These are phyloP conservation scores for Philaethria dido DNA, from an alignment of 2,888 invertebrate genomes.

Conservation along the genomic window DNA sequence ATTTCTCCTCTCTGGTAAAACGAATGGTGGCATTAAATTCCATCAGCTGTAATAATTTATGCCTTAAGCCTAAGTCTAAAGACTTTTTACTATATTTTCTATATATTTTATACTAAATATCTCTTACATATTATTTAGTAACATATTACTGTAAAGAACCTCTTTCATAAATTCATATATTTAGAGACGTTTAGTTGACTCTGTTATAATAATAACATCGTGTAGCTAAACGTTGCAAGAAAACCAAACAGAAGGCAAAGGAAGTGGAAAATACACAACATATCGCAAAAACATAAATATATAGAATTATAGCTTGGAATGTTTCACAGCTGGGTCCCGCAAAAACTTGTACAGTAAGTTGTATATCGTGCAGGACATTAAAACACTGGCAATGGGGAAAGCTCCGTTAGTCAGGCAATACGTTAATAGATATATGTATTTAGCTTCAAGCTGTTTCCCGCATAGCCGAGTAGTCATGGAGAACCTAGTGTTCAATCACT, in stretches of 20 bases:
- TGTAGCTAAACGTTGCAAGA: conserved; percentile 1
- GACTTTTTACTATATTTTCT: no score
- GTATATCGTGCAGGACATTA: conserved; percentile 42
- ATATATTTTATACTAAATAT: no score
- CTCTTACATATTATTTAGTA: no score
- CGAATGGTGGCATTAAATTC: no score
- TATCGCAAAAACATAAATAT: conserved; percentile 28
- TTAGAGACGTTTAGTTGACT: not conserved
- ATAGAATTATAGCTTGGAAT: conserved; percentile 27
- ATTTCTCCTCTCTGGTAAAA: no score
- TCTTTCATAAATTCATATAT: no score
- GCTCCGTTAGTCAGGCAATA: conserved; percentile 13
- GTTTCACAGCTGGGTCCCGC: conserved; percentile 33
- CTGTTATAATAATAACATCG: not conserved
- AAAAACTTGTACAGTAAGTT: conserved; percentile 31
- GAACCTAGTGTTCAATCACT: no score
- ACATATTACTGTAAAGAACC: no score
- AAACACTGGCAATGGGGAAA: conserved; percentile 40
- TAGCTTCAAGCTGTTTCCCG: not conserved
- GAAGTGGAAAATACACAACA: conserved; percentile 25
- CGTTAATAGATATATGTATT: conserved; percentile 39
- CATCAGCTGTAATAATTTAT: no score
- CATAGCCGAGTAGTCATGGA: no score
- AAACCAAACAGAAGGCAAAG: not conserved
- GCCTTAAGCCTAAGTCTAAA: no score